Evolutionary conservation across 64 coral and sea anemone species (phyloP).

Genomic region (Montipora efflorescens): DNA sequence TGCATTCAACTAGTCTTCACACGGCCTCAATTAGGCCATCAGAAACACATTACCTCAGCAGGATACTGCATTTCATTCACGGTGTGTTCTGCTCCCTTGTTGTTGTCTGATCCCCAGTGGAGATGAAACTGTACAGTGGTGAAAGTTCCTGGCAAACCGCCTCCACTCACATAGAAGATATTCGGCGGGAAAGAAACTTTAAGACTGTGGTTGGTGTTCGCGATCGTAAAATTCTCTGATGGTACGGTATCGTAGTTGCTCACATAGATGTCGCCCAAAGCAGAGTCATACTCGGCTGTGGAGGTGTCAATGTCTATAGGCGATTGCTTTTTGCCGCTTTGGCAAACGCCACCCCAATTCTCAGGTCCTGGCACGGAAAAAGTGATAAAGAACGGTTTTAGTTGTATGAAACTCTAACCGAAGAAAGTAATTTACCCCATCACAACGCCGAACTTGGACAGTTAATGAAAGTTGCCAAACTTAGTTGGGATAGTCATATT

Average conservation of each 20-base stretch:
- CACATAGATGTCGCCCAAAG: neutral
- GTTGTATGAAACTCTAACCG: no score
- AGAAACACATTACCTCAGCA: constrained; percentile 17
- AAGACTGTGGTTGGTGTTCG: constrained; percentile 26
- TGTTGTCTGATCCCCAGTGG: constrained; percentile 33
- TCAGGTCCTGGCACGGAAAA: neutral
- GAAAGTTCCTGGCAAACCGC: constrained; percentile 15
- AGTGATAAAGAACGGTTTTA: no score
- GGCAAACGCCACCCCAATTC: neutral
- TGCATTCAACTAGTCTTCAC: no score
- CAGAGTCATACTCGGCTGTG: neutral
- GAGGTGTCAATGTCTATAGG: neutral
- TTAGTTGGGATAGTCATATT: no score
- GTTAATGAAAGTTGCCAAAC: no score
- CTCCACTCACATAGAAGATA: constrained; percentile 3
- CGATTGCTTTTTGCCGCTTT: neutral
- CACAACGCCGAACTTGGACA: no score
- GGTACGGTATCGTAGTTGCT: neutral
- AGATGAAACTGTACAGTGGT: constrained; percentile 24
- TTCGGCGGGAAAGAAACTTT: neutral
- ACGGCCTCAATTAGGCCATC: no score
- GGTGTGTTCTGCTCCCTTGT: constrained; percentile 31
- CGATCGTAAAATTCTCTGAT: neutral
- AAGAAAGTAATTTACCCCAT: no score
- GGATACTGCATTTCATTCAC: constrained; percentile 7